Evolutionary conservation across 2,888 invertebrate species (phyloP), one percentile per base, ranked within the genome.

Genomic region (Candidula unifasciata): DNA sequence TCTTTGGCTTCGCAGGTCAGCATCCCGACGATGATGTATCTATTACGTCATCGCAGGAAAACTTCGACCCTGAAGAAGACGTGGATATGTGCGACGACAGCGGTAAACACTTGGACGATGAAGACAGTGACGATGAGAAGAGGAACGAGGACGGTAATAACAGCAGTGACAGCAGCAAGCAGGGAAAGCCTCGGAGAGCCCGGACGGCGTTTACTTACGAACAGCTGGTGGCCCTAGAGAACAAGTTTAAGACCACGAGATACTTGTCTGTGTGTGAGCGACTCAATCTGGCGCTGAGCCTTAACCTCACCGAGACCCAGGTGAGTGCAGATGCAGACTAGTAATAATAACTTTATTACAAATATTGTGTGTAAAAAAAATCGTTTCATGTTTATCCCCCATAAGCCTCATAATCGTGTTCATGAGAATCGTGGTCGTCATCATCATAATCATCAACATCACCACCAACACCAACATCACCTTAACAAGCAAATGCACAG

Each of bases 171-270:
- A 85, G 80, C 60, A 84, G 94, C 87, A 94, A 95, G 37, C 85
- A 83, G 54, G 96, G 96, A 0, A 98, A 98, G 94, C 97, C 97
- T 0, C 95, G 98, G 81, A 94, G 98, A 82, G 99, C 99, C 0
- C 95, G 99, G 86, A 99, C 99, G 0, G 99, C 99, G 0, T 99
- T 99, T 94, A 99, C 99, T 0, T 99, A 99, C 94, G 99, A 99
- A 93, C 99, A 95, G 90, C 95, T 99, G 89, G 99, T 99, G 18
- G 97, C 99, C 0, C 94, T 99, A 93, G 99, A 99, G 95, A 99
- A 99, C 94, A 99, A 99, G 94, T 99, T 99, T 95, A 99, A 99
- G 94, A 98, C 98, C 1, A 94, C 94, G 3, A 95, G 99, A 89
- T 99, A 99, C 94, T 95, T 99, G 87, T 99, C 98, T 35, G 99